Evolutionary conservation across 1,140 invertebrate genomes (phyloP).

Genomic region (Rhyzopertha dominica): DNA sequence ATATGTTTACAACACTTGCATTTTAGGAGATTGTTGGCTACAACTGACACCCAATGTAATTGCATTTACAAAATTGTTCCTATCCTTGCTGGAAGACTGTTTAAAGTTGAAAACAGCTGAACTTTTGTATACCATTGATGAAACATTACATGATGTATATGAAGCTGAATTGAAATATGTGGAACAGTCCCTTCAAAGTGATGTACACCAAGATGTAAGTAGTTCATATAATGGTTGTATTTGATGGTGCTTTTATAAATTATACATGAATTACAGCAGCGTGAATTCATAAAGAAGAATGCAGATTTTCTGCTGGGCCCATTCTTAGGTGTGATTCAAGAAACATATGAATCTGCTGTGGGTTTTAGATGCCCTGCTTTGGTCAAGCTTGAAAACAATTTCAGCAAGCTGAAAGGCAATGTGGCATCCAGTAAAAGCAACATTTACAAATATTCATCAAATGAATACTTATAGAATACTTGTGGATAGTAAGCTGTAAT

Average conservation of each 20-base stretch:
- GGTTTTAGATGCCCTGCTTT: slow-evolving; percentile 42
- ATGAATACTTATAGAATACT: no score
- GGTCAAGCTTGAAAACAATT: slow-evolving; percentile 37
- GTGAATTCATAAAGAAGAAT: slow-evolving; percentile 53
- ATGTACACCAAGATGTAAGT: slow-evolving; percentile 55
- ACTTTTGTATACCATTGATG: slow-evolving; percentile 58
- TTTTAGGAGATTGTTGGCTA: slow-evolving; percentile 60
- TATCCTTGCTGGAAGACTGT: slow-evolving; percentile 64
- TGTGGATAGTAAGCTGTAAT: no score
- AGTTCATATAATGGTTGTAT: slow-evolving; percentile 5
- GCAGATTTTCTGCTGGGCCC: slow-evolving; percentile 52
- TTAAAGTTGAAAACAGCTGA: slow-evolving; percentile 61
- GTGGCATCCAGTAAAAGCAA: no score
- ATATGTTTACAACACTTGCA: slow-evolving; percentile 2
- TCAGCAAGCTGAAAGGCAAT: no score
- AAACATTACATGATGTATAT: slow-evolving; percentile 60
- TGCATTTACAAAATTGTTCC: slow-evolving; percentile 63
- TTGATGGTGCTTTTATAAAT: slow-evolving; percentile 6
- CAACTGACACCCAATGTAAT: slow-evolving; percentile 65
- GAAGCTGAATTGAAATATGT: slow-evolving; percentile 62
- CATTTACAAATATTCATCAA: no score
- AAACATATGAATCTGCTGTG: slow-evolving; percentile 43
- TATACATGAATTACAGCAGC: slow-evolving; percentile 41
- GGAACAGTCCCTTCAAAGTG: slow-evolving; percentile 53
- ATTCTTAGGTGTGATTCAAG: slow-evolving; percentile 49